phyloP scores from a whole-genome alignment of 2,888 invertebrate genomes.

The Aplocera efformata region DNA sequence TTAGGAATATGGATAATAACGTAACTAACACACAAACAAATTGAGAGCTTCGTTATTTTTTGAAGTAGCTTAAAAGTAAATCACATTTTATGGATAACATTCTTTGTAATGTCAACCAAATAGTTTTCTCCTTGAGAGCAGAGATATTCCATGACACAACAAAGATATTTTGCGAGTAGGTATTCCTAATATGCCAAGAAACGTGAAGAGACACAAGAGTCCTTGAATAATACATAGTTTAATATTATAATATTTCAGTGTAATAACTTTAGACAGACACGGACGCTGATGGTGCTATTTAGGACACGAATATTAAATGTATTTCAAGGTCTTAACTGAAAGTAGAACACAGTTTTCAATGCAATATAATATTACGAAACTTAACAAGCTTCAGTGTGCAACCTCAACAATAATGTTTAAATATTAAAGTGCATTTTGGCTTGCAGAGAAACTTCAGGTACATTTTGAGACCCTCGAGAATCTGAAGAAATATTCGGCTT shows the following conservation, averaged over 20 bases:
- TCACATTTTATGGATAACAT: too few species aligned
- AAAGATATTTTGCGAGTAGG: conserved; percentile 15
- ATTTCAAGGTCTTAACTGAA: too few species aligned
- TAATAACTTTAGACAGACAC: not conserved
- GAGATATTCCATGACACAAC: conserved; percentile 14
- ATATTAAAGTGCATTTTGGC: conserved; percentile 9
- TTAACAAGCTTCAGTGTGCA: not conserved
- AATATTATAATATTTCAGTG: too few species aligned
- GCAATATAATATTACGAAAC: too few species aligned
- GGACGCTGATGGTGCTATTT: too few species aligned
- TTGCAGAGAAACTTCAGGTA: conserved; percentile 70
- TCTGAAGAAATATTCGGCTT: conserved; percentile 73
- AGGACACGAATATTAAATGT: too few species aligned
- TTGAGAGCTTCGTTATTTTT: too few species aligned
- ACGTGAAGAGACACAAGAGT: conserved; percentile 3
- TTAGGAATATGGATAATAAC: too few species aligned
- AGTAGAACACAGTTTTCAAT: too few species aligned
- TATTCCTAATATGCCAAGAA: conserved; percentile 11
- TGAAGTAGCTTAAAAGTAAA: too few species aligned
- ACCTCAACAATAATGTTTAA: conserved; percentile 1
- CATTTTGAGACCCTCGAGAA: conserved; percentile 75
- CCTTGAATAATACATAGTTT: conserved; percentile 4
- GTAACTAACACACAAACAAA: too few species aligned
- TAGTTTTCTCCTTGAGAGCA: conserved; percentile 18
- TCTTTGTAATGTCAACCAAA: conserved; percentile 17